Conservation (phyloP, 2,113 vertebrate species). For the Apteryx mantelli region DNA sequence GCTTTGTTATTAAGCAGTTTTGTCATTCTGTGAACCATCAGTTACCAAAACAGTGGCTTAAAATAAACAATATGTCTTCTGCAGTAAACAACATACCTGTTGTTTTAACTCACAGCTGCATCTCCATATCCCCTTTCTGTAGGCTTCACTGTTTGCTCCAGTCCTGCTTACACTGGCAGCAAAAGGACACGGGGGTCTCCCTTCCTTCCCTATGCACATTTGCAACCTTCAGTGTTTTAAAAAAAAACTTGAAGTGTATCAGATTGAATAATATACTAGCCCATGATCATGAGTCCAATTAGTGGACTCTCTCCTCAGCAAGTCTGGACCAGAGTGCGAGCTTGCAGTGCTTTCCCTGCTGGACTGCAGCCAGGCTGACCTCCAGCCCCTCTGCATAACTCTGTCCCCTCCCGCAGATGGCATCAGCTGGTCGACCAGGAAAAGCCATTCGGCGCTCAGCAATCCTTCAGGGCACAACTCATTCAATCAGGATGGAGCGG, state of each 20-base stretch:
- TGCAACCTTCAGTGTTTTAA: not conserved
- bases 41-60: slow-evolving; percentile 30
- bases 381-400: slow-evolving; percentile 9
- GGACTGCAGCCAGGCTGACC: not conserved
- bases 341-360: not conserved
- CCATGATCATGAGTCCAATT: not conserved
- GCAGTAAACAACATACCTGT: not conserved
- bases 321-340: not conserved
- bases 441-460: slow-evolving; percentile 44
- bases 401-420: not conserved
- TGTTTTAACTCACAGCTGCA: slow-evolving; percentile 33
- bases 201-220: slow-evolving; percentile 3
- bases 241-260: not conserved
- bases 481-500: slow-evolving; percentile 48
- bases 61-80: slow-evolving; percentile 23
- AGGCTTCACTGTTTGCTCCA: not conserved
- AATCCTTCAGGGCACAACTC: slow-evolving; percentile 57
- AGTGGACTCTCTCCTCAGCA: not conserved
- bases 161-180: not conserved
- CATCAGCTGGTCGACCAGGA: not conserved
- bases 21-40: slow-evolving; percentile 44
- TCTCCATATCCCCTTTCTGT: not conserved
- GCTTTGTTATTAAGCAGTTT: slow-evolving; percentile 59
- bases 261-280: not conserved
- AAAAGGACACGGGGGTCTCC: not conserved